Conservation (phyloP, 2,797 vertebrate species). For the Sebastes variabilis region DNA sequence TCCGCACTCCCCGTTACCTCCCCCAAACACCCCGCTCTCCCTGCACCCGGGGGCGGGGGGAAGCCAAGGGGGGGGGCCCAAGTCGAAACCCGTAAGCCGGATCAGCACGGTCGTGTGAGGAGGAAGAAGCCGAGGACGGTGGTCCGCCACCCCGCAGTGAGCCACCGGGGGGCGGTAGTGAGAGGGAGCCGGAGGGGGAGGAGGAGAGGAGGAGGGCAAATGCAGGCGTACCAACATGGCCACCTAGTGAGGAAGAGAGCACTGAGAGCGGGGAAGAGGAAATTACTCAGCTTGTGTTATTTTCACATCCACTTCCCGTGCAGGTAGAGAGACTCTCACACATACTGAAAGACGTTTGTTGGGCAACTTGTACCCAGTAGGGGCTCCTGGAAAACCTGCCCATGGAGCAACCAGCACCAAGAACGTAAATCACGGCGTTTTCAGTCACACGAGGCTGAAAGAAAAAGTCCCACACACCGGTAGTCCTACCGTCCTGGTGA, state of each 20-base stretch:
- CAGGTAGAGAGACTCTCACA: conserved; percentile 43
- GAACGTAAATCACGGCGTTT: neutral
- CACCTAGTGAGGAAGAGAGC: conserved; percentile 58
- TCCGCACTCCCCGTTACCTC: conserved; percentile 78
- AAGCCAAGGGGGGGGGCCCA: conserved; percentile 80
- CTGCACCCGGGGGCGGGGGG: conserved; percentile 71
- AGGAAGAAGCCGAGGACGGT: conserved; percentile 42
- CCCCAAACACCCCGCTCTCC: conserved; percentile 80
- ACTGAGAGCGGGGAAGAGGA: conserved; percentile 72
- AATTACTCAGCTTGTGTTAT: conserved; percentile 82
- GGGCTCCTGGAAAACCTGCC: neutral
- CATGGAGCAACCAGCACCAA: neutral
- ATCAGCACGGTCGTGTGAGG: conserved; percentile 93
- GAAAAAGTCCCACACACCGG: neutral
- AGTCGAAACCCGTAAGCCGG: conserved; percentile 90
- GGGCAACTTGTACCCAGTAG: neutral
- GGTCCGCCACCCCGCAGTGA: conserved; percentile 19
- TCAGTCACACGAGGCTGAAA: conserved; percentile 1
- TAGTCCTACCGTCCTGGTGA: conserved; percentile 1
- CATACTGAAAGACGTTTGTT: neutral
- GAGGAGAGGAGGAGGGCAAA: conserved; percentile 48
- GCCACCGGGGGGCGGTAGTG: conserved; percentile 56
- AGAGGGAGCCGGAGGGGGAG: conserved; percentile 43
- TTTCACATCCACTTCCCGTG: conserved; percentile 82
- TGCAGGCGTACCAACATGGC: conserved; percentile 61